phyloP scores from a whole-genome alignment of 2,113 vertebrate species.

The Hydrolagus affinis region DNA sequence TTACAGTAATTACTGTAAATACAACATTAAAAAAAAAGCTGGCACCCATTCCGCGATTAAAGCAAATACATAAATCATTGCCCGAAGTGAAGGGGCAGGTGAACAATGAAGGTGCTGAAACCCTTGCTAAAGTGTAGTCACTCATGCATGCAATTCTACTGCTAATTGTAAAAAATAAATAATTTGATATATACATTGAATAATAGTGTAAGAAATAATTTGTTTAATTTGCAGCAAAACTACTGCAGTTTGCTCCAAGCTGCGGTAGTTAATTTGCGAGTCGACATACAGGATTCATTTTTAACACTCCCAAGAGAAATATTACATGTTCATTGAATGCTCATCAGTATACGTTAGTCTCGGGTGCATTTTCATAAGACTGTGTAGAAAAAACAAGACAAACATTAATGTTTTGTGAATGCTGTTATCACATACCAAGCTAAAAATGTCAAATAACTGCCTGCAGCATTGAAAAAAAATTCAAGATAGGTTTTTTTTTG shows the following conservation, averaged over 20 bases:
- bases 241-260: neutral
- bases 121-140: neutral
- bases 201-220: neutral
- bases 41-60: neutral
- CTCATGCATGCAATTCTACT: neutral
- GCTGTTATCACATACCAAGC: conserved; percentile 2
- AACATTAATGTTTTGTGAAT: conserved; percentile 12
- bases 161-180: conserved; percentile 4
- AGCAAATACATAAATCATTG: neutral
- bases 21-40: neutral
- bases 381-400: neutral
- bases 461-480: neutral
- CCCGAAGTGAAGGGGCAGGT: neutral
- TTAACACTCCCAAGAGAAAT: neutral
- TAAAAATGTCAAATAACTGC: conserved; percentile 4
- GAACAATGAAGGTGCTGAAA: neutral
- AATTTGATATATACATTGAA: neutral
- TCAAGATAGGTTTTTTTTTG: neutral
- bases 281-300: neutral
- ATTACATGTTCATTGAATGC: neutral
- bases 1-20: too few relatives aligned
- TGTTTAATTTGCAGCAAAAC: conserved; percentile 13
- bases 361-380: neutral
- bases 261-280: neutral
- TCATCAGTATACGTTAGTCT: conserved; percentile 10